These are phyloP conservation scores for Malurus splendens DNA, from an alignment of 2,797 vertebrate genomes.

Conservation along the genomic window DNA sequence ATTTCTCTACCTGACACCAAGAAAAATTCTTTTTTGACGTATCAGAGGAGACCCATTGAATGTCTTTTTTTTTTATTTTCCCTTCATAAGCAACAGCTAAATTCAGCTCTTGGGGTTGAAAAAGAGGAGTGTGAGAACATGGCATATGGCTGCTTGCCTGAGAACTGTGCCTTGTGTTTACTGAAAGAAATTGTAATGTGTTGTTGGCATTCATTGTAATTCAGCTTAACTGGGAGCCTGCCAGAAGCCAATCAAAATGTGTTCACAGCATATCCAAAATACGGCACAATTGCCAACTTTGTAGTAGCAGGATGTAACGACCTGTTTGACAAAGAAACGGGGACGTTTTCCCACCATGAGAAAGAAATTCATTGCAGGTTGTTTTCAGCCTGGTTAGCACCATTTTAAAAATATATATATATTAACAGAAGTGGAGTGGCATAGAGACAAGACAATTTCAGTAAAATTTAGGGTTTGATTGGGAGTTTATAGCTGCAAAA, in stretches of 20 bases:
- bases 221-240: constrained; percentile 51
- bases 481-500: neutral
- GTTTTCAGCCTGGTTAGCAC: neutral
- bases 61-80: neutral
- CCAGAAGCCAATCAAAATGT: constrained; percentile 40
- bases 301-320: constrained; percentile 26
- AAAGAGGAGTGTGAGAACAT: neutral
- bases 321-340: neutral
- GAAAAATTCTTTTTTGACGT: neutral
- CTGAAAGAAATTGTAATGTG: constrained; percentile 21
- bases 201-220: constrained; percentile 31
- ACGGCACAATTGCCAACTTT: constrained; percentile 7
- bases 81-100: neutral
- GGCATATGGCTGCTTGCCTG: constrained; percentile 42
- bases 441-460: neutral
- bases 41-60: neutral
- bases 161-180: constrained; percentile 25
- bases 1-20: neutral
- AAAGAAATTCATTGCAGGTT: neutral
- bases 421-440: neutral
- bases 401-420: fast-evolving
- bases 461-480: neutral
- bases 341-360: neutral
- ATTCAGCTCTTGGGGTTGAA: neutral
- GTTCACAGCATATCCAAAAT: constrained; percentile 41